phyloP scores from a whole-genome alignment of 2,888 invertebrate species.

The Drosophila birchii region DNA sequence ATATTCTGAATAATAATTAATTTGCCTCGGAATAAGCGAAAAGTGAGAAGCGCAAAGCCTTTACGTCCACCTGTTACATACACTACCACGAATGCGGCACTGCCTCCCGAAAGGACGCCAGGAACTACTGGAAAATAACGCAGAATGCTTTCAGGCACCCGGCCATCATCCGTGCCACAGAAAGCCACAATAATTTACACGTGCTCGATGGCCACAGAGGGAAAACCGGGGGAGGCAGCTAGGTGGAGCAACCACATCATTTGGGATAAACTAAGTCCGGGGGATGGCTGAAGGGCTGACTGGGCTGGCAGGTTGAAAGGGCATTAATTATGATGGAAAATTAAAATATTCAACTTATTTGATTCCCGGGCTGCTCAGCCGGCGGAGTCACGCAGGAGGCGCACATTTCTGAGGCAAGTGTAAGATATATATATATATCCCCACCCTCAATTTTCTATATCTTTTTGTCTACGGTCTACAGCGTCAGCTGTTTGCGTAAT shows the following conservation, averaged over 20 bases:
- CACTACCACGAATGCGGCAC: neutral
- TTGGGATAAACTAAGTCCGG: conserved; percentile 35
- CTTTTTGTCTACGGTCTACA: conserved; percentile 47
- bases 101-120: neutral
- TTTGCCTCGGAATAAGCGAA: neutral
- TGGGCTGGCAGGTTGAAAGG: conserved; percentile 33
- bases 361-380: conserved; percentile 30
- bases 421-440: neutral
- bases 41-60: neutral
- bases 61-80: conserved; percentile 8
- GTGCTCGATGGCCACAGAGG: conserved; percentile 47
- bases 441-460: neutral
- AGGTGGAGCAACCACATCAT: conserved; percentile 33
- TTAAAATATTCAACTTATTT: conserved; percentile 46
- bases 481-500: conserved; percentile 76
- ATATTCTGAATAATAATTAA: conserved; percentile 5
- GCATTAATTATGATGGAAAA: conserved; percentile 48
- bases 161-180: conserved; percentile 43
- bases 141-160: conserved; percentile 52
- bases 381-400: conserved; percentile 3
- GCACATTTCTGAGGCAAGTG: conserved; percentile 6
- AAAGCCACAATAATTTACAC: conserved; percentile 66
- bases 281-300: neutral
- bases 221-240: neutral
- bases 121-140: conserved; percentile 30